These are phyloP conservation scores for Drosophila nigromelanica DNA, from an alignment of 1,140 invertebrate genomes.

Conservation along the genomic window DNA sequence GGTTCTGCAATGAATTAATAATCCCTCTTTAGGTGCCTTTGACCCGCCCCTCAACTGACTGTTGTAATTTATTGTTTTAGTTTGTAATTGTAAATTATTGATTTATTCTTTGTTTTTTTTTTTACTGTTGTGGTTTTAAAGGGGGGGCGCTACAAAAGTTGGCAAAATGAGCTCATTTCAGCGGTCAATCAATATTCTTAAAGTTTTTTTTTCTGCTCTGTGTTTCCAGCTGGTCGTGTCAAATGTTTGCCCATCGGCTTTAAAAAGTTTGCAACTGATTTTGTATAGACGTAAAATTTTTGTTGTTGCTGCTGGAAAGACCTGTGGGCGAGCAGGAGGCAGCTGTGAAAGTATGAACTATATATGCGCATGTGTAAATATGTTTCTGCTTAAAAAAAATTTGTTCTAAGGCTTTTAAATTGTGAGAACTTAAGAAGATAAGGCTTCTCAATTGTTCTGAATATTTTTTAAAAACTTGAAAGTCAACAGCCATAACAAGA, in stretches of 20 bases:
- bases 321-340: slow-evolving; percentile 1
- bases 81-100: slow-evolving; percentile 75
- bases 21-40: slow-evolving; percentile 28
- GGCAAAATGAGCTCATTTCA: slow-evolving; percentile 64
- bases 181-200: slow-evolving; percentile 63
- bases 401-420: too few species aligned
- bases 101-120: slow-evolving; percentile 46
- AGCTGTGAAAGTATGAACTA: not conserved
- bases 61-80: slow-evolving; percentile 72
- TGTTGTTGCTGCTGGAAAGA: not conserved
- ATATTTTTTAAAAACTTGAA: too few species aligned
- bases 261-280: slow-evolving; percentile 44
- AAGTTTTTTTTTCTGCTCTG: slow-evolving; percentile 37
- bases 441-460: too few species aligned
- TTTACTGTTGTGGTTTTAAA: slow-evolving; percentile 8
- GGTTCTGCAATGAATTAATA: slow-evolving; percentile 75
- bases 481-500: too few species aligned
- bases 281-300: slow-evolving; percentile 10
- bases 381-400: not conserved
- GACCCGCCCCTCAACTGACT: not conserved
- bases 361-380: not conserved
- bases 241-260: slow-evolving; percentile 36
- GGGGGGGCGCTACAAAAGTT: slow-evolving; percentile 18
- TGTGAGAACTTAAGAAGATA: too few species aligned
- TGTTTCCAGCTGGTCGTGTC: slow-evolving; percentile 2